Percentiles rank a stretch among this genome's conserved stretches.
Conservation (phyloP, 2,797 vertebrate species). For the Neosilurus hyrtlii region DNA sequence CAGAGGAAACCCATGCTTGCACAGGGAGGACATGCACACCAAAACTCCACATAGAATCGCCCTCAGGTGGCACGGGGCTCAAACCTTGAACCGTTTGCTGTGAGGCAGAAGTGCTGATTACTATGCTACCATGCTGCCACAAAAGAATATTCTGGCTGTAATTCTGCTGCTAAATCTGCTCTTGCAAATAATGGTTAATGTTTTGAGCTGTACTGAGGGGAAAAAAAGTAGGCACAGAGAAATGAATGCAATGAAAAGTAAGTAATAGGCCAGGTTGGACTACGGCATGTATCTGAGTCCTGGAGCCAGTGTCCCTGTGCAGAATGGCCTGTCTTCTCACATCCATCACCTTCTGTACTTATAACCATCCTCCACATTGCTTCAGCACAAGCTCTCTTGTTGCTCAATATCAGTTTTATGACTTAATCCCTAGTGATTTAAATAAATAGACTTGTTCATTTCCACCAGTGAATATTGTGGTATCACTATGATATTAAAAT, state of each 20-base stretch:
- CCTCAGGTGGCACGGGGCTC: no score
- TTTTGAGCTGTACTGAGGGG: background rate
- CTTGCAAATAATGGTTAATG: background rate
- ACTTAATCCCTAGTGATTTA: constrained; percentile 7
- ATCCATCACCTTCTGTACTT: constrained; percentile 5
- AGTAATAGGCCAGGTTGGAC: background rate
- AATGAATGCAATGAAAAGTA: constrained; percentile 21
- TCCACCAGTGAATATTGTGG: constrained; percentile 3
- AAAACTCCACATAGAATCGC: no score
- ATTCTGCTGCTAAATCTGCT: background rate
- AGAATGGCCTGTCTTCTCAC: constrained; percentile 25
- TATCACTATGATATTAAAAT: constrained; percentile 10
- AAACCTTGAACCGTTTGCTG: no score
- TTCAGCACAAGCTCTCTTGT: constrained; percentile 2
- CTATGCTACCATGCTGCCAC: no score
- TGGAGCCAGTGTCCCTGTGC: constrained; percentile 15
- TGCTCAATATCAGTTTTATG: constrained; percentile 26
- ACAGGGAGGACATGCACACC: no score
- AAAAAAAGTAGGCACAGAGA: background rate
- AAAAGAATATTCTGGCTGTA: background rate
- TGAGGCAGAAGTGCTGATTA: no score
- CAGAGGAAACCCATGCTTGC: no score
- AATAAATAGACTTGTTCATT: constrained; percentile 17
- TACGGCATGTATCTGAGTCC: background rate
- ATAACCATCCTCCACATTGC: constrained; percentile 3